Conservation (phyloP, 1,140 invertebrate species). For the Asobara japonica region DNA sequence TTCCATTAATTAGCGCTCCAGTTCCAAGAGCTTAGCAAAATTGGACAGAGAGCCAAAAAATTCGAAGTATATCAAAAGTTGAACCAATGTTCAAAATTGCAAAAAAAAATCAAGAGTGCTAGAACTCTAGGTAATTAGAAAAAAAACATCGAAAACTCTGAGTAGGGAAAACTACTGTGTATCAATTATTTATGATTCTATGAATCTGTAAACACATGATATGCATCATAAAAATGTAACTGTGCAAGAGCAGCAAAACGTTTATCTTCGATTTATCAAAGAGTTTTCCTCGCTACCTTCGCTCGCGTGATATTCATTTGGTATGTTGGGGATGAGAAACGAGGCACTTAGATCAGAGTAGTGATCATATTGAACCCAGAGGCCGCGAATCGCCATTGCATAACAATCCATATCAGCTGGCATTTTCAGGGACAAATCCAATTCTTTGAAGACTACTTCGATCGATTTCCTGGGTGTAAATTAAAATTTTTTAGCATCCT, state of each 20-base stretch:
- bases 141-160: too few relatives aligned
- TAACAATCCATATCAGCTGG: constrained; percentile 68
- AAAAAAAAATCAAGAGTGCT: too few relatives aligned
- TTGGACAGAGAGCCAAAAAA: too few relatives aligned
- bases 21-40: too few relatives aligned
- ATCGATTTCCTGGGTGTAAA: constrained; percentile 58
- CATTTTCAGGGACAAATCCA: constrained; percentile 69
- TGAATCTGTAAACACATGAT: neutral
- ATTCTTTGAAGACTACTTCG: constrained; percentile 69
- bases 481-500: neutral
- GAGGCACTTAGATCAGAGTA: constrained; percentile 59
- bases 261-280: constrained; percentile 6
- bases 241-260: constrained; percentile 3
- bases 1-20: too few relatives aligned
- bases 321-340: constrained; percentile 54
- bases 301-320: constrained; percentile 44
- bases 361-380: constrained; percentile 74
- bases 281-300: constrained; percentile 42
- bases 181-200: constrained; percentile 10
- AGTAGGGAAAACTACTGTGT: constrained; percentile 6
- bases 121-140: too few relatives aligned
- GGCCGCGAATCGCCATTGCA: constrained; percentile 68
- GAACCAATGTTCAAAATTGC: too few relatives aligned
- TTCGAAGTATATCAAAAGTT: too few relatives aligned
- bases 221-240: neutral